Evolutionary conservation across 2,888 invertebrate genomes (phyloP).

Genomic region (Cheilosia urbana): DNA sequence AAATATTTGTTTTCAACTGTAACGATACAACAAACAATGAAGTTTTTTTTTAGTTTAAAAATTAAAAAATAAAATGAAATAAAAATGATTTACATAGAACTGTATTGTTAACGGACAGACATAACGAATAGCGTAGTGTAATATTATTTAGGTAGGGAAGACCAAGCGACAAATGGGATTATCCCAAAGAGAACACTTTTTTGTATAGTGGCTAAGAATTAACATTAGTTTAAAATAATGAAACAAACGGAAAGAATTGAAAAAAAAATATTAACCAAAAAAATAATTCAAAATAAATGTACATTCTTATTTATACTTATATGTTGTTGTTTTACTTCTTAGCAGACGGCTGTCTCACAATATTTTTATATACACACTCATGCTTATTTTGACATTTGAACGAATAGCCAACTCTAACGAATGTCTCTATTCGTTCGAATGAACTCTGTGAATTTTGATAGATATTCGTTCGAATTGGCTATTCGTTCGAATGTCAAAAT

Average conservation of each 20-base stretch:
- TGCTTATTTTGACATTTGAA: no score
- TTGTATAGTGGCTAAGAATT: conserved; percentile 59
- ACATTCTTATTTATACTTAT: conserved; percentile 75
- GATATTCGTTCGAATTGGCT: no score
- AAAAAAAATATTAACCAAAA: conserved; percentile 69
- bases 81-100: background rate
- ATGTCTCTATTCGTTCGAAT: no score
- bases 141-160: conserved; percentile 53
- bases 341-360: no score
- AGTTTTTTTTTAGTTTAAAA: conserved; percentile 48
- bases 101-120: conserved; percentile 42
- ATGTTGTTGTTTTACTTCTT: conserved; percentile 32
- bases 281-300: conserved; percentile 74
- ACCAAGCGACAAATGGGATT: conserved; percentile 70
- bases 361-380: no score
- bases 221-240: conserved; percentile 55
- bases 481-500: no score
- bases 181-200: conserved; percentile 52
- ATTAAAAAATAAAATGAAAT: conserved; percentile 16
- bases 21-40: conserved; percentile 60
- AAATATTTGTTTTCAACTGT: conserved; percentile 49
- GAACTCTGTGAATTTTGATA: no score
- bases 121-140: conserved; percentile 23
- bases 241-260: conserved; percentile 39
- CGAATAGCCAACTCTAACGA: no score